phyloP scores from a whole-genome alignment of 2,113 vertebrate genomes.

The Perca schrenkii region DNA sequence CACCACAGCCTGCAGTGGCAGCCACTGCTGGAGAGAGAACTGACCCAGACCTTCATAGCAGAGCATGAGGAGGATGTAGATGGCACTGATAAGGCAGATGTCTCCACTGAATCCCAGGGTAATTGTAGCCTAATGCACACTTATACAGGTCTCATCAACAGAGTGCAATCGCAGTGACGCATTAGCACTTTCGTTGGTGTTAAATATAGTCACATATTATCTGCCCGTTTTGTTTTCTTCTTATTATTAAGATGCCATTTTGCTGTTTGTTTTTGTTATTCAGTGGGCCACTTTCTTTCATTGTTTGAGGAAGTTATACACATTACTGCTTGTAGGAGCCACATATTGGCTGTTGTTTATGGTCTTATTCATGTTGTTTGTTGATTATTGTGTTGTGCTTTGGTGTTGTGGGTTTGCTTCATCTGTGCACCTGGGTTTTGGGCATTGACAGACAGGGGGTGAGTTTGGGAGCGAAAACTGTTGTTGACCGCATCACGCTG shows the following conservation, averaged over 20 bases:
- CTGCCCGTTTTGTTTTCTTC: neutral
- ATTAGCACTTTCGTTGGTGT: constrained; percentile 34
- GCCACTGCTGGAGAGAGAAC: constrained; percentile 6
- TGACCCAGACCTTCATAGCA: constrained; percentile 30
- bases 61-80: constrained; percentile 36
- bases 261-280: constrained; percentile 10
- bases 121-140: constrained; percentile 57
- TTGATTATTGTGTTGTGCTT: too few species aligned
- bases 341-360: too few species aligned
- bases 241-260: neutral
- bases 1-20: neutral
- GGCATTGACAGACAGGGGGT: too few species aligned
- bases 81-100: constrained; percentile 44
- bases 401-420: too few species aligned
- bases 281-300: neutral
- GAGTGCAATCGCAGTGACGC: constrained; percentile 22
- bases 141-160: constrained; percentile 52
- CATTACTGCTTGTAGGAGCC: neutral
- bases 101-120: constrained; percentile 37
- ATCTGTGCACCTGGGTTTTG: too few species aligned
- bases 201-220: neutral
- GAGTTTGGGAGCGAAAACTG: too few species aligned
- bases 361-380: too few species aligned
- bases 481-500: too few species aligned
- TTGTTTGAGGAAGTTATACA: neutral